A percentile compares a stretch with the other conserved stretches of the same genome.
Conservation (phyloP, 2,113 vertebrate species). For the Elephas maximus region DNA sequence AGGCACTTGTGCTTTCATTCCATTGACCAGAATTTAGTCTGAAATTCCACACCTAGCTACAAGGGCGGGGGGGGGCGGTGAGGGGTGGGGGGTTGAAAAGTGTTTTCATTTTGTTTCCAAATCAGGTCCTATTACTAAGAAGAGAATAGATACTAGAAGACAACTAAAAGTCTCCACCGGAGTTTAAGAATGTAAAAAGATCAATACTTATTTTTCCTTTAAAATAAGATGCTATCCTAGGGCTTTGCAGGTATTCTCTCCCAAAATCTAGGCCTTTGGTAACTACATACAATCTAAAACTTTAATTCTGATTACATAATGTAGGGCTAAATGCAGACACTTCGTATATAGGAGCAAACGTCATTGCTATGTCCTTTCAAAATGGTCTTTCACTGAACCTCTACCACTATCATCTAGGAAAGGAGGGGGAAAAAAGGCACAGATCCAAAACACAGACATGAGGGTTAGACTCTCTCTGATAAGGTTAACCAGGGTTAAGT, state of each 20-base stretch:
- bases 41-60: background rate
- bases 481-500: background rate
- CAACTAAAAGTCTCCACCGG: background rate
- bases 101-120: background rate
- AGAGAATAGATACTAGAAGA: background rate
- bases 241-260: background rate
- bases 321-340: background rate
- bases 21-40: background rate
- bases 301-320: background rate
- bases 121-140: background rate
- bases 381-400: background rate
- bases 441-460: background rate
- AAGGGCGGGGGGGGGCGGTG: background rate
- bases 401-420: background rate
- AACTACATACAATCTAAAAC: constrained; percentile 10
- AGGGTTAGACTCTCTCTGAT: background rate
- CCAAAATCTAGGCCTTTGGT: background rate
- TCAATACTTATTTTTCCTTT: constrained; percentile 22
- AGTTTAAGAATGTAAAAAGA: constrained; percentile 27
- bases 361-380: background rate
- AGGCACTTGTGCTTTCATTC: background rate
- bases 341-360: background rate
- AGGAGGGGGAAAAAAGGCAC: background rate
- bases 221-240: background rate
- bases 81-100: background rate